Evolutionary conservation across 53 echinoderm and acorn worm species (phyloP).

Genomic region (Glandiceps talaboti): DNA sequence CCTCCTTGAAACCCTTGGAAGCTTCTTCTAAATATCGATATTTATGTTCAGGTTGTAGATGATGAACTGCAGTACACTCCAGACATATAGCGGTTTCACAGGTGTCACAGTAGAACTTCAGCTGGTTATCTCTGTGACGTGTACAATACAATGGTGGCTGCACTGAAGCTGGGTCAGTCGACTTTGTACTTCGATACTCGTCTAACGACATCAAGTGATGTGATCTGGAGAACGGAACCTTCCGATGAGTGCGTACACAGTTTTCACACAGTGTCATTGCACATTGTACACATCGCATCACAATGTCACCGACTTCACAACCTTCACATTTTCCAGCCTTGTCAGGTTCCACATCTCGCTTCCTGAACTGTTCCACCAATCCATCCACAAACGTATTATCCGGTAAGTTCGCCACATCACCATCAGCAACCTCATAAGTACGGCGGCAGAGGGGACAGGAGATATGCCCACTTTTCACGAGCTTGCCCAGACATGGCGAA

Average conservation of each 20-base stretch:
- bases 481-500: background rate
- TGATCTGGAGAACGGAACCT: background rate
- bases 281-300: background rate
- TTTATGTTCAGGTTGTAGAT: background rate
- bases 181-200: background rate
- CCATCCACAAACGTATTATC: background rate
- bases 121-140: background rate
- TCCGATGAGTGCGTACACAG: background rate
- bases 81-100: background rate
- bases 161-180: background rate
- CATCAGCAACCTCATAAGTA: background rate
- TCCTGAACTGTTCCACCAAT: background rate
- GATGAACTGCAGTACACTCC: background rate
- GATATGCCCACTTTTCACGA: background rate
- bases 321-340: background rate
- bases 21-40: background rate
- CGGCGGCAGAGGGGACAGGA: background rate
- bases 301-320: background rate
- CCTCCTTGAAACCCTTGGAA: background rate
- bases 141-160: background rate
- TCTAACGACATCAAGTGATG: background rate
- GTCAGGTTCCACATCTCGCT: background rate
- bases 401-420: background rate
- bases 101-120: background rate
- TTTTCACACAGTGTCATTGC: background rate